phyloP scores from a whole-genome alignment of 2,888 invertebrate genomes.

The Orthosia cruda region DNA sequence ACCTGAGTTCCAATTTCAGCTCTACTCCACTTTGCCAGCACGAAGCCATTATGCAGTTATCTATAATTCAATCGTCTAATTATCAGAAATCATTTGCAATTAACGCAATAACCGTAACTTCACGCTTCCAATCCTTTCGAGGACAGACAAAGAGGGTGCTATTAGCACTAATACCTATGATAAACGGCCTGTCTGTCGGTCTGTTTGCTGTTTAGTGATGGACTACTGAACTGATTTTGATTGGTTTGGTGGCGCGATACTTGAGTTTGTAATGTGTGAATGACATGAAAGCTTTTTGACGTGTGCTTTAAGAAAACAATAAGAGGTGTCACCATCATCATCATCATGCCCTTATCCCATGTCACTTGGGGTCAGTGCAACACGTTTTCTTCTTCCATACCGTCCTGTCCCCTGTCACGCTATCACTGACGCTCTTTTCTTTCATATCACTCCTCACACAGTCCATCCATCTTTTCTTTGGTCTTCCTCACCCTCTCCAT shows the following conservation, averaged over 20 bases:
- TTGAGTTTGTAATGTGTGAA: background rate
- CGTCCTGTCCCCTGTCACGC: too few species aligned
- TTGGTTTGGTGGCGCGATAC: background rate
- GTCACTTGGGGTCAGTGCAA: too few species aligned
- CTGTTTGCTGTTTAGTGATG: constrained; percentile 17
- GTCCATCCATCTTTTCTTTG: too few species aligned
- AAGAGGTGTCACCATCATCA: too few species aligned
- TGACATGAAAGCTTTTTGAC: too few species aligned
- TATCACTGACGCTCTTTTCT: too few species aligned
- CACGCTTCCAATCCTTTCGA: constrained; percentile 57
- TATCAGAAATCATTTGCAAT: constrained; percentile 55
- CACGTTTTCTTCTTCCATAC: too few species aligned
- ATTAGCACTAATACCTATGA: constrained; percentile 34
- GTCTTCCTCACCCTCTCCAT: too few species aligned
- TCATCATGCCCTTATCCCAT: background rate
- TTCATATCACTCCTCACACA: too few species aligned
- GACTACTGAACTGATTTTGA: constrained; percentile 12
- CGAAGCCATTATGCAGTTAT: constrained; percentile 32
- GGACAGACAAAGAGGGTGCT: constrained; percentile 40
- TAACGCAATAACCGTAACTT: constrained; percentile 55
- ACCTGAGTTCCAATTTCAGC: background rate
- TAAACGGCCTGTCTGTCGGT: constrained; percentile 15
- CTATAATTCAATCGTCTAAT: constrained; percentile 55
- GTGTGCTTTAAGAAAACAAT: background rate
- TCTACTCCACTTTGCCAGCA: constrained; percentile 5